phyloP scores from a whole-genome alignment of 2,113 vertebrate species.

The Amblyornis subalaris region DNA sequence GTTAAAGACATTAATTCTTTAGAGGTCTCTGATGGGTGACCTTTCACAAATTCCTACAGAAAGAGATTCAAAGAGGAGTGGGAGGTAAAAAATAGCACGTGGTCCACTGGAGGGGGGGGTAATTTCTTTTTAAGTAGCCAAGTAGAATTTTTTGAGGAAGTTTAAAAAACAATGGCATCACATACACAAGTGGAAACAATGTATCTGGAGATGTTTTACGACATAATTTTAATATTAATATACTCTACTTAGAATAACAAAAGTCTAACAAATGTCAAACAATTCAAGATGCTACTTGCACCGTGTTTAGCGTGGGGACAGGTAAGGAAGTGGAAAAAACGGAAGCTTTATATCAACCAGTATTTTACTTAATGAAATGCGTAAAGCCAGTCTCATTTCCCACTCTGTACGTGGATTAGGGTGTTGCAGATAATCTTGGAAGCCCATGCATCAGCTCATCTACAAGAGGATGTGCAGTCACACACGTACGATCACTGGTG shows the following conservation, averaged over 20 bases:
- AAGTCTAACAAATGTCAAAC: not conserved
- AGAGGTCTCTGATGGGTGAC: slow-evolving; percentile 12
- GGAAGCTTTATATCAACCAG: slow-evolving; percentile 17
- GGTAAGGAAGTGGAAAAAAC: not conserved
- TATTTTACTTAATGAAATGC: slow-evolving; percentile 51
- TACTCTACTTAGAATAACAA: not conserved
- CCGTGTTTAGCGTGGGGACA: not conserved
- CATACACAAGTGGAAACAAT: slow-evolving; percentile 59
- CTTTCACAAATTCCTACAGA: slow-evolving; percentile 7
- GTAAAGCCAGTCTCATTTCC: slow-evolving; percentile 66
- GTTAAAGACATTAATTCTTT: slow-evolving; percentile 44
- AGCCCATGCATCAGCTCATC: slow-evolving; percentile 64
- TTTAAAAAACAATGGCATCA: slow-evolving; percentile 60
- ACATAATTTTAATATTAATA: slow-evolving; percentile 42
- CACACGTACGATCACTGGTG: slow-evolving; percentile 48
- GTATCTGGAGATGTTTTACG: slow-evolving; percentile 28
- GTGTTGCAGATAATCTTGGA: slow-evolving; percentile 61
- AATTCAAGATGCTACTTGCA: not conserved
- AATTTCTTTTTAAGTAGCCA: slow-evolving; percentile 52
- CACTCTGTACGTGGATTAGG: slow-evolving; percentile 54
- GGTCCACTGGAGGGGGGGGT: not conserved
- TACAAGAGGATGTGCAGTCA: slow-evolving; percentile 56
- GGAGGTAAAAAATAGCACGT: not conserved
- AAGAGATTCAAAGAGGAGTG: not conserved
- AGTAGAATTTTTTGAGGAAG: slow-evolving; percentile 52